Conservation (phyloP, 2,113 vertebrate genomes). For the Chitala chitala region DNA sequence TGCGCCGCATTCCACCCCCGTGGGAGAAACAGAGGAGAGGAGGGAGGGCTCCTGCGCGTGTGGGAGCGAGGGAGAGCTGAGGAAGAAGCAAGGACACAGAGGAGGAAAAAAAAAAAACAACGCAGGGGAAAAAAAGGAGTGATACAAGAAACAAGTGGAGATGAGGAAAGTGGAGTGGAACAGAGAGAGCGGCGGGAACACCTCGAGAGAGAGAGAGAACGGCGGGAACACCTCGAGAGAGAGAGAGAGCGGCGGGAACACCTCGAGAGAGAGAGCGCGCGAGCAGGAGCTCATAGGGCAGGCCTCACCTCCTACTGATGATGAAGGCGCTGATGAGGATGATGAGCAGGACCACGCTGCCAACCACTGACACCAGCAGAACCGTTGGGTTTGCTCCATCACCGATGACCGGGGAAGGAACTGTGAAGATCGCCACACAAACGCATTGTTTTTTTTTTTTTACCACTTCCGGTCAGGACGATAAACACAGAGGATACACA, state of each 20-base stretch:
- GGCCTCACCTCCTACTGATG: slow-evolving; percentile 91
- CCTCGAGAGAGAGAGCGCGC: background rate
- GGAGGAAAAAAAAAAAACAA: background rate
- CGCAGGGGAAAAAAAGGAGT: background rate
- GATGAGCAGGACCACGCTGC: slow-evolving; percentile 88
- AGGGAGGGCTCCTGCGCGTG: background rate
- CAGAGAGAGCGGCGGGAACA: background rate
- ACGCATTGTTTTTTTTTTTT: background rate
- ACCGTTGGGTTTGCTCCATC: slow-evolving; percentile 91
- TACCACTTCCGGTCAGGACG: background rate
- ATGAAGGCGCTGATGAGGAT: slow-evolving; percentile 93
- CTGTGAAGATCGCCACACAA: slow-evolving; percentile 47
- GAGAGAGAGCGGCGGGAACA: slow-evolving; percentile 20
- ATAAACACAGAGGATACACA: no score
- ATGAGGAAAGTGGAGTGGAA: background rate
- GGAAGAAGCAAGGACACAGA: background rate
- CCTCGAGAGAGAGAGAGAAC: background rate
- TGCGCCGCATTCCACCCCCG: background rate
- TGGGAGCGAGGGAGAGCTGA: background rate
- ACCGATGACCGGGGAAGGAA: slow-evolving; percentile 88
- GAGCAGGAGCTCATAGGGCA: background rate
- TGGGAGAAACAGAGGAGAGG: background rate
- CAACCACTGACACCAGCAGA: slow-evolving; percentile 85
- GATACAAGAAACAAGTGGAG: background rate
- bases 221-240: slow-evolving; percentile 43